These are phyloP conservation scores for Corythoichthys intestinalis DNA, from an alignment of 2,113 vertebrate genomes.

Conservation along the genomic window DNA sequence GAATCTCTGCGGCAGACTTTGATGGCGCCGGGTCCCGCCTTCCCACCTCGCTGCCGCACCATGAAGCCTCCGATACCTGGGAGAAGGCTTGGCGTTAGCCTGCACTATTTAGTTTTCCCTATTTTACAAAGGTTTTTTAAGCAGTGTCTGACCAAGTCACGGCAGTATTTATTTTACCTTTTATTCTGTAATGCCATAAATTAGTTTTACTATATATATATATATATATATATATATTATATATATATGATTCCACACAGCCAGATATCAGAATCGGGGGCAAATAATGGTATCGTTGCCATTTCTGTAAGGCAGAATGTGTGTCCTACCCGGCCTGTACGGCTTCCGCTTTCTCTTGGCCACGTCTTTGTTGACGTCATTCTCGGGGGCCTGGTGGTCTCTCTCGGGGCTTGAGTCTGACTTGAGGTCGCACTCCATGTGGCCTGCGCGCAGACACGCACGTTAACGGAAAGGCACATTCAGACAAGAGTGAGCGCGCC, in stretches of 20 bases:
- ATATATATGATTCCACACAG: too few species aligned
- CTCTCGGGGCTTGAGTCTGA: conserved; percentile 96
- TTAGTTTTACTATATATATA: too few species aligned
- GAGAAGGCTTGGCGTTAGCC: conserved; percentile 7
- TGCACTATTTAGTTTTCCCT: too few species aligned
- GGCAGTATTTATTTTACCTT: too few species aligned
- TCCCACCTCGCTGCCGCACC: conserved; percentile 94
- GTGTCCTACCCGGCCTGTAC: conserved; percentile 85
- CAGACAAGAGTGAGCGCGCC: neutral
- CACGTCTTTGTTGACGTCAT: conserved; percentile 70
- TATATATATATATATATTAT: too few species aligned
- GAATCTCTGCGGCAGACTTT: conserved; percentile 85
- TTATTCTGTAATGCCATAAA: too few species aligned
- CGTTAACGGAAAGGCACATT: neutral
- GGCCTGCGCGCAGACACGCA: conserved; percentile 48
- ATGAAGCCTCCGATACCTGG: conserved; percentile 97
- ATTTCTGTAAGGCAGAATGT: too few species aligned
- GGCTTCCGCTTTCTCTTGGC: conserved; percentile 95
- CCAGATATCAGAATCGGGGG: too few species aligned
- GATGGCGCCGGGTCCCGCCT: conserved; percentile 82
- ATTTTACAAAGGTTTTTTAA: too few species aligned
- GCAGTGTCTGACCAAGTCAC: too few species aligned
- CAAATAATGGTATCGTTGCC: too few species aligned
- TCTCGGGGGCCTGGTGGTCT: conserved; percentile 77
- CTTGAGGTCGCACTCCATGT: conserved; percentile 89